Base-by-base conservation (phyloP, 1,140 invertebrate genomes). In the Palaemon carinicauda region DNA sequence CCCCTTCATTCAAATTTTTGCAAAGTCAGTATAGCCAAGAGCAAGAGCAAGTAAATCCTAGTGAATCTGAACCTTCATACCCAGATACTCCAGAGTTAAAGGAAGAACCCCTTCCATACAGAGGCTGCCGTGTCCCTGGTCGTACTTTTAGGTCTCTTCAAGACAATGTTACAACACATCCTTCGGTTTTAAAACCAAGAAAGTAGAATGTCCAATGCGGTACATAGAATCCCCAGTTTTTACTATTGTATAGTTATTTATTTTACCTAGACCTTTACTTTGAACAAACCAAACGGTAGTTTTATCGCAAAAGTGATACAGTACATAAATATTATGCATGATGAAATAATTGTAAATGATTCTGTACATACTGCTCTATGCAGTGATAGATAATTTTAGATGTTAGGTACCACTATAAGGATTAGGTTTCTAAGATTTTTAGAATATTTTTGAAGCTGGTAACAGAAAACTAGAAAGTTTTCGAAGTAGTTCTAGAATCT, bases 81-180 rank as follows among this genome's bases (percentile, higher is more conserved):
- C 82, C 81, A 10, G 75, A 79, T 60, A 81, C 84, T 50, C 79
- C 88, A 17, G 53, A 86, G 65, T 81, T 86, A 10, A 80, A 86
- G 71, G 71, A 86, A 15, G 82, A 88, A 27, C 84, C 88, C 17
- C 77, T 75, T 15, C 86, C 88, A 54, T 89, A 89, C 54, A 65
- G 50, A 41, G 88, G 88, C 3, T 69, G 82, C 24, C 78, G 88
- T 53, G 75, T 89, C 53, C 88, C 88, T 29, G 88, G 88, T n/a
- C 82, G 83, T 27, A 89, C 88, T 15, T 89, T 89, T 41, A 29
- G 71, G 56, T 85, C 84, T 31, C 52, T 89, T 10, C 88, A 89
- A 74, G 88, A 89, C 24, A 89, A 89, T 79, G 77, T 84, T 73
- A 71, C 65, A 53, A 82, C 82, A 50, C 88, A 89, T 31, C 88